These are phyloP conservation scores for Oxytorus armatus DNA, from an alignment of 2,888 invertebrate species.

Conservation along the genomic window DNA sequence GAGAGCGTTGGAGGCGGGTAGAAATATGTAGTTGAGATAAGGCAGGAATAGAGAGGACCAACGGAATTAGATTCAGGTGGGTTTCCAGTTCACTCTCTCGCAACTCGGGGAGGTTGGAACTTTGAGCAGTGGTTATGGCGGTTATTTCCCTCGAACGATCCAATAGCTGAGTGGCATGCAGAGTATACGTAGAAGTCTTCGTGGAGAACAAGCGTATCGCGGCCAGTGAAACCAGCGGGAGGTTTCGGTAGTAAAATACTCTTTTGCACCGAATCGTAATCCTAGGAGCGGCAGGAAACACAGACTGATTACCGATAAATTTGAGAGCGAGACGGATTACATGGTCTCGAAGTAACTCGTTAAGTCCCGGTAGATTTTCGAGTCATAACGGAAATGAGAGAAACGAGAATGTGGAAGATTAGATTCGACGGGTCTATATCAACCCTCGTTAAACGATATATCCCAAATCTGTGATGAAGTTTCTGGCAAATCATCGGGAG, in stretches of 20 bases:
- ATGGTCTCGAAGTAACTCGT: conserved; percentile 39
- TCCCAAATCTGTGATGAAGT: neutral
- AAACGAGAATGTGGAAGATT: conserved; percentile 20
- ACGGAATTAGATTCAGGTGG: conserved; percentile 27
- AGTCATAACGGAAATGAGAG: conserved; percentile 31
- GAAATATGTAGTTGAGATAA: conserved; percentile 29
- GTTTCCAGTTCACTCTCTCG: neutral
- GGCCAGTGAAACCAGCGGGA: conserved; percentile 1
- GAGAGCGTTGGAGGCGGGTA: conserved; percentile 13
- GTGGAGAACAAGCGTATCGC: conserved; percentile 35
- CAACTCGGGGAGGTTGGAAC: conserved; percentile 26
- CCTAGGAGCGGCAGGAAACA: conserved; percentile 36
- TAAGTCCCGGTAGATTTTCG: conserved; percentile 13
- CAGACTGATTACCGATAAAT: neutral
- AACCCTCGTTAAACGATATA: conserved; percentile 22
- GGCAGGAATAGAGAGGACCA: conserved; percentile 17
- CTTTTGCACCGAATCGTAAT: conserved; percentile 30
- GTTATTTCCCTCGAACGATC: conserved; percentile 31
- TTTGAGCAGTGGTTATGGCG: conserved; percentile 38
- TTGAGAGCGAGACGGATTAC: conserved; percentile 10
- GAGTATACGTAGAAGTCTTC: conserved; percentile 9
- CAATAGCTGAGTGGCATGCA: conserved; percentile 9
- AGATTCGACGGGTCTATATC: conserved; percentile 22
- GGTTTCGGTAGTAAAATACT: conserved; percentile 44
- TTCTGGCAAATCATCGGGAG: conserved; percentile 6